Evolutionary conservation across 2,888 invertebrate species (phyloP).

Genomic region (Nomada hirtipes): DNA sequence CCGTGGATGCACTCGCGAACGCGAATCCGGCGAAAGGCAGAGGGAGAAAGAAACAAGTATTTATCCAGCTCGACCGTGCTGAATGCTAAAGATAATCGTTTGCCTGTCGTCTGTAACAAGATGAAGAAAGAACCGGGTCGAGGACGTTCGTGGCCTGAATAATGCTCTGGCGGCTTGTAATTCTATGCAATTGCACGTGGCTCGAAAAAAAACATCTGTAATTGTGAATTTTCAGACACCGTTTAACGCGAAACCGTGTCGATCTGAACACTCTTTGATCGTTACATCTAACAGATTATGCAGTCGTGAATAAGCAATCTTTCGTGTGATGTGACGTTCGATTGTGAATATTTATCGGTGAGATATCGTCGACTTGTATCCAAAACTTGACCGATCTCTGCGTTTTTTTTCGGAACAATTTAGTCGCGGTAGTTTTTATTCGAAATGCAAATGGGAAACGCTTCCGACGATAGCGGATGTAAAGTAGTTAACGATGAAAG

Average conservation of each 20-base stretch:
- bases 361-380: too few species aligned
- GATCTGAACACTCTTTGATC: not conserved
- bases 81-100: constrained; percentile 52
- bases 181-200: constrained; percentile 51
- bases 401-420: too few species aligned
- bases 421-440: too few species aligned
- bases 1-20: constrained; percentile 1
- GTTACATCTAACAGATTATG: not conserved
- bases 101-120: constrained; percentile 27
- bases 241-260: not conserved
- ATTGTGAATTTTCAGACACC: constrained; percentile 3
- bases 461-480: too few species aligned
- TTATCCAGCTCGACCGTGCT: constrained; percentile 35
- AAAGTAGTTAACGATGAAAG: too few species aligned
- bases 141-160: constrained; percentile 69
- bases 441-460: too few species aligned
- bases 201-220: constrained; percentile 29
- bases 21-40: constrained; percentile 3
- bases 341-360: too few species aligned
- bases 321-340: too few species aligned
- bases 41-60: constrained; percentile 37
- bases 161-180: constrained; percentile 40
- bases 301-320: not conserved
- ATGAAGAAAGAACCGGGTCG: constrained; percentile 74
- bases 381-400: too few species aligned